Conservation (phyloP, 1,140 invertebrate species). For the Pogonus chalceus region DNA sequence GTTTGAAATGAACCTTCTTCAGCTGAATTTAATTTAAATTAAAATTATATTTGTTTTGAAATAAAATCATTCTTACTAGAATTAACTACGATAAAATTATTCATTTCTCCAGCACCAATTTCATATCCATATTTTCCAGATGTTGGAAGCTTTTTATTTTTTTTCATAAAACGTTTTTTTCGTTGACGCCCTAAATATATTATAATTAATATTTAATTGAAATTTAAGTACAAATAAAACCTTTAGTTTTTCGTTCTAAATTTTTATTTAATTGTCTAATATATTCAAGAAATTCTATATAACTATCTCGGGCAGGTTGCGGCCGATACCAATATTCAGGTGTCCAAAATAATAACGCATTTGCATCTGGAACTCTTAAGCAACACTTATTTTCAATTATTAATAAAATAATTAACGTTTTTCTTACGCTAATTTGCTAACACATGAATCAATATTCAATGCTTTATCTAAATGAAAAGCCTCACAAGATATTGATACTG, state of each 20-base stretch:
- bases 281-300: constrained; percentile 29
- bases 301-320: constrained; percentile 34
- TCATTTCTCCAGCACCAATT: no score
- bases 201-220: no score
- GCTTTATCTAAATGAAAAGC: constrained; percentile 23
- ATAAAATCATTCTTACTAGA: no score
- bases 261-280: constrained; percentile 29
- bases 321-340: constrained; percentile 46
- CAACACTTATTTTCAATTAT: constrained; percentile 3
- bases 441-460: constrained; percentile 1
- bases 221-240: no score
- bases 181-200: no score
- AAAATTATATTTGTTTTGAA: constrained; percentile 14
- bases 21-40: no score
- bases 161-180: no score
- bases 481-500: constrained; percentile 35
- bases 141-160: no score
- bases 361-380: constrained; percentile 27
- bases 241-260: no score
- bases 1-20: constrained; percentile 10
- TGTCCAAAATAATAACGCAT: constrained; percentile 46
- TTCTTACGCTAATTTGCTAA: neutral
- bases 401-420: neutral
- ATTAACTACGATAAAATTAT: no score
- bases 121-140: no score